Evolutionary conservation across 2,113 vertebrate species (phyloP), one percentile per base, ranked within the genome.

Genomic region (Cercocebus atys): DNA sequence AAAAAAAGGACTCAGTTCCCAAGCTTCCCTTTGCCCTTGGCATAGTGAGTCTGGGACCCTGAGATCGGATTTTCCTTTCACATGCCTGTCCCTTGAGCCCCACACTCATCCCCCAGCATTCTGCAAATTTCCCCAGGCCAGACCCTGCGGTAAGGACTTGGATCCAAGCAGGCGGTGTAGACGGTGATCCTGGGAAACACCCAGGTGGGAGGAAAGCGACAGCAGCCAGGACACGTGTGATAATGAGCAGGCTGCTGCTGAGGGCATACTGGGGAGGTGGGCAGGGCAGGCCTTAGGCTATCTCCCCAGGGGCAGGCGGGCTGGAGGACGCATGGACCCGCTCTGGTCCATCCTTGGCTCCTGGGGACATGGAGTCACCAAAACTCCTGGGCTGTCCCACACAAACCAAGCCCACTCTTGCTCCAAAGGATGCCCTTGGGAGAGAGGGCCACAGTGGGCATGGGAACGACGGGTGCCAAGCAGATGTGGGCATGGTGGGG

Each of bases 201-300:
- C 59, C 32, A 7, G 0, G 1, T 4, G 3, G 40, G 43, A 18
- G 27, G 14, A 3, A 5, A 72, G 10, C 18, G n/a, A 18, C 25
- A 2, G 17, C 10, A 27, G 38, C 17, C 52, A 57, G n/a, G 32
- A 20, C 23, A 9, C 32, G 17, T 12, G 2, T 11, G 27, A 32
- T 13, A 1, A 27, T 1, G 9, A 78, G 40, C 0, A 47, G 57
- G 40, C 8, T 8, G 32, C 25, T 20, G 5, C 57, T 11, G 23
- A 43, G 20, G 20, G 1, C 12, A 11, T 16, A 14, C 13, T 25
- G 22, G 52, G 38, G 22, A 90, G 38, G 35, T 23, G 35, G 5
- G 13, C 0, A 30, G 61, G 30, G 9, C 38, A 79, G 45, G 43
- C 38, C 18, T 40, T 2, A 27, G 32, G n/a, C 3, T 50, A 50